Conservation (phyloP, 2,113 vertebrate species). For the Heliornis fulica region DNA sequence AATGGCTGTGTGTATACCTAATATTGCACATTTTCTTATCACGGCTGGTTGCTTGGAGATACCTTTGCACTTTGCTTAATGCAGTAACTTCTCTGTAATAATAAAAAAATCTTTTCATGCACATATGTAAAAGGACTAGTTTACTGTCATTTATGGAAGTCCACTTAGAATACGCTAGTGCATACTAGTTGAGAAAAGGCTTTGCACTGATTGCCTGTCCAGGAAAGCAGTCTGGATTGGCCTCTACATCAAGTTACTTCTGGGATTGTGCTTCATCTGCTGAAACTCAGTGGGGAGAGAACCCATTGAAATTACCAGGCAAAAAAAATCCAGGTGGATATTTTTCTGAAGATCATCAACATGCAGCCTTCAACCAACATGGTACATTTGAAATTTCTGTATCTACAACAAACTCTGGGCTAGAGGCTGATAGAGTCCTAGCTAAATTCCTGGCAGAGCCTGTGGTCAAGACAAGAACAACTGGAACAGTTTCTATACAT, state of each 20-base stretch:
- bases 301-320: background rate
- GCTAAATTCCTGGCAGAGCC: background rate
- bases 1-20: constrained; percentile 35
- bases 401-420: background rate
- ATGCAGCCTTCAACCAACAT: background rate
- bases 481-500: background rate
- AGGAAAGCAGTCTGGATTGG: background rate
- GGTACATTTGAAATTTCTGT: background rate
- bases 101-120: background rate
- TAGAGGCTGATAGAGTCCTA: background rate
- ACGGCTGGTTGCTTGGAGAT: constrained; percentile 43
- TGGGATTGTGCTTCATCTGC: background rate
- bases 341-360: background rate
- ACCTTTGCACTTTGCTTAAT: constrained; percentile 37
- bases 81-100: constrained; percentile 47
- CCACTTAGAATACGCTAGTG: background rate
- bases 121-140: background rate
- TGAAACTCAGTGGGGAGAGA: background rate
- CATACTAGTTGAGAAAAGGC: background rate
- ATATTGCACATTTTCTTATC: constrained; percentile 24
- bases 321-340: background rate
- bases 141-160: background rate
- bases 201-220: background rate
- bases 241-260: background rate
- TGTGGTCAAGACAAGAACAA: background rate